A percentile compares a stretch with the other conserved stretches of the same genome.
phyloP scores from a whole-genome alignment of 2,888 invertebrate species.

The Bellardia bayeri region DNA sequence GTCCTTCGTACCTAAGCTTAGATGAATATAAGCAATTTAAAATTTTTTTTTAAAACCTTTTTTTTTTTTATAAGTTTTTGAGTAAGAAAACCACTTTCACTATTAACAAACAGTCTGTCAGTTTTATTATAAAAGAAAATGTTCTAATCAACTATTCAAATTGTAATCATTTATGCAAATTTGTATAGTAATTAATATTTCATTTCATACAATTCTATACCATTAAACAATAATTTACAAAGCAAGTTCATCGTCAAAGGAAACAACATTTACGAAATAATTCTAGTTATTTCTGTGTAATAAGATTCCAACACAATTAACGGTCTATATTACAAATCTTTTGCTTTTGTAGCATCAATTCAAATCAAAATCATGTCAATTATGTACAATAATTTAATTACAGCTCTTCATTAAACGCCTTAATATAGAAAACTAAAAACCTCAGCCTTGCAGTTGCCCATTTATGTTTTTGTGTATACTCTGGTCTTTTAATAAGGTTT shows the following conservation, averaged over 20 bases:
- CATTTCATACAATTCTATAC: neutral
- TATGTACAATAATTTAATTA: slow-evolving; percentile 48
- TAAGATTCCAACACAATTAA: slow-evolving; percentile 16
- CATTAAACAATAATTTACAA: neutral
- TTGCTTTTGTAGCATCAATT: slow-evolving; percentile 2
- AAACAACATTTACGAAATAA: neutral
- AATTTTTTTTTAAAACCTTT: no score
- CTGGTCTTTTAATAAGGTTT: neutral
- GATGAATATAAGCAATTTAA: no score
- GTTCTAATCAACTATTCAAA: slow-evolving; percentile 4
- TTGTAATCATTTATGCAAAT: slow-evolving; percentile 13
- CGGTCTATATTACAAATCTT: slow-evolving; percentile 21
- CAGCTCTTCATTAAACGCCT: slow-evolving; percentile 32
- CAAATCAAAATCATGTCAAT: slow-evolving; percentile 44
- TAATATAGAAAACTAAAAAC: neutral
- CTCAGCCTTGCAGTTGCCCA: neutral
- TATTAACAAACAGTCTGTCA: neutral
- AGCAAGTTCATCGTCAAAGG: neutral
- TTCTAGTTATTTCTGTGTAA: slow-evolving; percentile 7
- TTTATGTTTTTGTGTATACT: neutral
- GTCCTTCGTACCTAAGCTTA: no score
- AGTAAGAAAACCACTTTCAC: no score
- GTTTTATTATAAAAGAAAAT: neutral
- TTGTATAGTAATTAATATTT: slow-evolving; percentile 7
- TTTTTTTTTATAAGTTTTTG: no score